Base-by-base conservation (phyloP, 1,140 invertebrate genomes). In the Aricia agestis region DNA sequence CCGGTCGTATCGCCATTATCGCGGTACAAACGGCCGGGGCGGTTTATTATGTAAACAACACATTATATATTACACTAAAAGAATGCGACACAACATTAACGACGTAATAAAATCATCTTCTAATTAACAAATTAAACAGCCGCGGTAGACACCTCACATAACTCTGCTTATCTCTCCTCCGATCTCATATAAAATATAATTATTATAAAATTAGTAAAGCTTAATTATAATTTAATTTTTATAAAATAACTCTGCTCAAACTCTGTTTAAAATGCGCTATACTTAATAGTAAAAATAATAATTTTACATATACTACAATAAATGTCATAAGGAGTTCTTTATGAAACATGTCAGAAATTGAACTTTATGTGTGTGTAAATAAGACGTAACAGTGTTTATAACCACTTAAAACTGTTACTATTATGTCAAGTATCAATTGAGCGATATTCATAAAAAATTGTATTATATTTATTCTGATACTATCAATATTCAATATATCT, bases 21-120 rank as follows among this genome's bases (percentile, higher is more conserved):
- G 59, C 19, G 18, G 17, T 19, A 63, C 11, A 63, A 59, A 59
- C 18, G 58, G 13, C 58, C 19, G 17, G 19, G 10, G 6, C 59
- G 59, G 59, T 63, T 18, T 59, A 19, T 63, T 19, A 63, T 63
- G 59, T 63, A 63, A 63, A 63, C 59, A 63, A 63, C 19, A 63
- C 17, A 63, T 63, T 63, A 18, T 10, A 19, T 63, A 19, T 31
- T 19, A 63, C 19, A 63, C 59, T 19, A 19, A 25, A 63, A 63
- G 19, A 19, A 63, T 63, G 2, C 59, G 19, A 25, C 59, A 63
- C 59, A 63, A 63, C 17, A 19, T 63, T 63, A 63, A 19, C 59
- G 10, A 63, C 59, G 45, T 9, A 25, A 19, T 63, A 63, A 63
- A 63, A 63, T 63, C 19, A 63, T 19, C 59, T 6, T 19, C 59